phyloP scores from a whole-genome alignment of 2,797 vertebrate species.

The Girardinus metallicus region DNA sequence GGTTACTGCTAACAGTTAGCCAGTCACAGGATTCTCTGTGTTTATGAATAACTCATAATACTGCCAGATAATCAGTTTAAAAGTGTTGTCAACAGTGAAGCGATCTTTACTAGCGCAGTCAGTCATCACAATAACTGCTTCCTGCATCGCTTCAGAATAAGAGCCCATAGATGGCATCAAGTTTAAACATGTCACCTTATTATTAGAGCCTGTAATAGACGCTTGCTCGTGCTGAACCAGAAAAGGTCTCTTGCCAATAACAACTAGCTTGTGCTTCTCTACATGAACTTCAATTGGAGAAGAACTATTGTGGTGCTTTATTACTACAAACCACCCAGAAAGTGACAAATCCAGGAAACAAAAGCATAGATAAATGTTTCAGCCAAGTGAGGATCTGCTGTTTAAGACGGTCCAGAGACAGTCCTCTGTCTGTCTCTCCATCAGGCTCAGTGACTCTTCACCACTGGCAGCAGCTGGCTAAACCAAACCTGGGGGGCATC shows the following conservation, averaged over 20 bases:
- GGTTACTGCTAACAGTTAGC: neutral
- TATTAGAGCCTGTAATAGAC: neutral
- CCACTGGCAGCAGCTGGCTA: slow-evolving; percentile 91
- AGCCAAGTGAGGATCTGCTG: neutral
- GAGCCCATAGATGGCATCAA: neutral
- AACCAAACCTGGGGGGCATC: slow-evolving; percentile 86
- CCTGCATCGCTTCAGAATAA: no score
- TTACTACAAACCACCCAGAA: neutral
- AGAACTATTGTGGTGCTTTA: neutral
- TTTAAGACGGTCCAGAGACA: neutral
- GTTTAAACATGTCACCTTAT: neutral
- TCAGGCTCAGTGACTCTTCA: slow-evolving; percentile 87
- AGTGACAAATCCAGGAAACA: neutral
- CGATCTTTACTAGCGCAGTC: neutral
- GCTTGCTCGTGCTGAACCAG: neutral
- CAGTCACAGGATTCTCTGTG: neutral
- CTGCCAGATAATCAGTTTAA: neutral
- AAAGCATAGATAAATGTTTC: neutral
- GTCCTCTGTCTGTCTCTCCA: neutral
- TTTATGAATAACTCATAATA: neutral
- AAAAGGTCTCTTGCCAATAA: neutral
- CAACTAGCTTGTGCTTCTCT: neutral
- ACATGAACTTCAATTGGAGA: neutral
- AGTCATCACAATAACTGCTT: neutral
- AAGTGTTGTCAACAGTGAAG: neutral